Evolutionary conservation across 1,140 invertebrate species (phyloP).

Genomic region (Drepana arcuata): DNA sequence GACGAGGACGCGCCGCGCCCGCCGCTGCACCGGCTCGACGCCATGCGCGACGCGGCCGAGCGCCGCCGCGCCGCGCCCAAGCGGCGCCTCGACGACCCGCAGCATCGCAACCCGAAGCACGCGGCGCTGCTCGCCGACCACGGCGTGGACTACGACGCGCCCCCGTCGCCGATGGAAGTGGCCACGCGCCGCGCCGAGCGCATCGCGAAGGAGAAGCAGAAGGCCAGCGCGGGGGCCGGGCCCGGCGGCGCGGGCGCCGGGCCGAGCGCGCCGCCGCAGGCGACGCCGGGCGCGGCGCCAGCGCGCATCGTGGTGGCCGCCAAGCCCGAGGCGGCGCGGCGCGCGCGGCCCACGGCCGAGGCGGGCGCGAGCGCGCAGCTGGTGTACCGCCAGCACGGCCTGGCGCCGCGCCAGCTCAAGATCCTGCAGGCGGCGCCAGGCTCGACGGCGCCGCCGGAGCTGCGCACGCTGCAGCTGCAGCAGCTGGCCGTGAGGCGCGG

Average conservation of each 20-base stretch:
- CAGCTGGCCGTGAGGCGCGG: constrained; percentile 37
- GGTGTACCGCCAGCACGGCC: constrained; percentile 25
- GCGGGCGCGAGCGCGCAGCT: constrained; percentile 14
- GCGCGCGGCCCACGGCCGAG: constrained; percentile 1
- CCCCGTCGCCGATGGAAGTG: constrained; percentile 87
- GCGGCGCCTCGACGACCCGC: constrained; percentile 80
- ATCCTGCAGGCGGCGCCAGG: constrained; percentile 26
- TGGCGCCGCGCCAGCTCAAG: constrained; percentile 42
- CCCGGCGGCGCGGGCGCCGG: constrained; percentile 26
- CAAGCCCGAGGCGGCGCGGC: constrained; percentile 4
- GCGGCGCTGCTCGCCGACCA: constrained; percentile 85
- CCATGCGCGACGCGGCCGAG: constrained; percentile 80
- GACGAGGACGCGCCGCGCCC: constrained; percentile 68
- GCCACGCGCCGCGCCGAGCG: constrained; percentile 88
- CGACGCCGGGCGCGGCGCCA: constrained; percentile 78
- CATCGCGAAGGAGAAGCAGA: constrained; percentile 84
- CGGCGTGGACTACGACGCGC: constrained; percentile 89
- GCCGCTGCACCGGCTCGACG: constrained; percentile 80
- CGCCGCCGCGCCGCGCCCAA: constrained; percentile 80
- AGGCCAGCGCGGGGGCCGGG: constrained; percentile 36
- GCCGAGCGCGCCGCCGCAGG: constrained; percentile 22
- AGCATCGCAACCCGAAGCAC: constrained; percentile 88
- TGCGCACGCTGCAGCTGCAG: constrained; percentile 46
- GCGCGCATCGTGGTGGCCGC: constrained; percentile 15
- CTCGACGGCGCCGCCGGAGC: constrained; percentile 13